These are phyloP conservation scores for Pentalonia nigronervosa DNA, from an alignment of 1,140 invertebrate species.

Conservation along the genomic window DNA sequence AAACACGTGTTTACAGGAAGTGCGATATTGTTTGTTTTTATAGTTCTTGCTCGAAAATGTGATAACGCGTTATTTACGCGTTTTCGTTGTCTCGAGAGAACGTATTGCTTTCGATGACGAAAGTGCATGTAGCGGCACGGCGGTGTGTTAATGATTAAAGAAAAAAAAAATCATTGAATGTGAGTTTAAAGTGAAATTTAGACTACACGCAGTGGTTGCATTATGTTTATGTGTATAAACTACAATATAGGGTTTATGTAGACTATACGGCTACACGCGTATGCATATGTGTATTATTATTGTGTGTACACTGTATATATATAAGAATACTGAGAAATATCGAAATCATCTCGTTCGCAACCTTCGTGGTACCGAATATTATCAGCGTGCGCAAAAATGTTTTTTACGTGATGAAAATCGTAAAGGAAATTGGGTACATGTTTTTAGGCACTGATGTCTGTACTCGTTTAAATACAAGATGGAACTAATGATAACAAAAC, in stretches of 20 bases:
- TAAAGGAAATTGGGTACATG: neutral
- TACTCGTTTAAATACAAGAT: neutral
- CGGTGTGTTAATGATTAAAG: neutral
- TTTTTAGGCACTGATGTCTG: neutral
- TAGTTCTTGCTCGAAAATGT: neutral
- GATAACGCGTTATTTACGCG: conserved; percentile 8
- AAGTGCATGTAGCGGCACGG: neutral
- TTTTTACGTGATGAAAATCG: neutral
- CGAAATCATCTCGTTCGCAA: neutral
- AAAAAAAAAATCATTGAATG: neutral
- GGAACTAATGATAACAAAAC: conserved; percentile 19
- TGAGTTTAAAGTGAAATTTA: conserved; percentile 1
- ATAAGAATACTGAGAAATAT: neutral
- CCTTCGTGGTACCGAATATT: neutral
- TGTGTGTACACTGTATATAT: neutral
- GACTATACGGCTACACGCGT: neutral
- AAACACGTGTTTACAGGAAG: conserved; percentile 16
- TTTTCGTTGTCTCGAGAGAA: neutral
- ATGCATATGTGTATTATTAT: neutral
- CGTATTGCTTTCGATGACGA: conserved; percentile 28
- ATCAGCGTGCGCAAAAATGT: neutral
- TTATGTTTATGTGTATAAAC: neutral
- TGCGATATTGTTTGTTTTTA: conserved; percentile 15
- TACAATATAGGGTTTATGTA: neutral
- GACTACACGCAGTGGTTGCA: neutral